Conservation (phyloP, 2,113 vertebrate species). For the Cephalopterus ornatus region DNA sequence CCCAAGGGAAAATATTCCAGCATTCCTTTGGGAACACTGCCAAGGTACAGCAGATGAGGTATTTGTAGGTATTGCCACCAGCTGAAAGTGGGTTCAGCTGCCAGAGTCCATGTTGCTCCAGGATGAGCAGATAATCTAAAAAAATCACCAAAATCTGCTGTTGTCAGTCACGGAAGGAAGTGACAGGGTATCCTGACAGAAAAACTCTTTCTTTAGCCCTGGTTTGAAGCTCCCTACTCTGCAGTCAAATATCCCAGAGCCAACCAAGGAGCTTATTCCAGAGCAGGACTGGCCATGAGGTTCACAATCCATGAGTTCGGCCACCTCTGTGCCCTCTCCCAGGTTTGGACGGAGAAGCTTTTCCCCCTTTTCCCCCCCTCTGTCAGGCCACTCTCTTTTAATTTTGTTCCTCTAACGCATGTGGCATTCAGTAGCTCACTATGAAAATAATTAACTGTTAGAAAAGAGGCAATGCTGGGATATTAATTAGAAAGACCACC, state of each 20-base stretch:
- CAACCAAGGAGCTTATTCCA: not conserved
- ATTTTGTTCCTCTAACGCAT: not conserved
- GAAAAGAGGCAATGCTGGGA: not conserved
- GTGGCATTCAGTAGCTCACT: not conserved
- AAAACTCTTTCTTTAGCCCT: not conserved
- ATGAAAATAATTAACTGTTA: not conserved
- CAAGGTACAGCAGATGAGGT: not conserved
- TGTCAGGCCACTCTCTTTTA: not conserved
- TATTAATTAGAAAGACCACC: not conserved
- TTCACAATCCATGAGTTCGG: not conserved
- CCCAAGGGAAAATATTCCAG: not conserved
- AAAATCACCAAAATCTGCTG: not conserved
- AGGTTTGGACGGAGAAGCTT: not conserved
- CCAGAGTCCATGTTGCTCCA: not conserved
- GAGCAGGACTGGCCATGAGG: fast-evolving
- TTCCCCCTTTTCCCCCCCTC: not conserved
- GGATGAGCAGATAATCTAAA: not conserved
- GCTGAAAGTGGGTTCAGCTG: not conserved
- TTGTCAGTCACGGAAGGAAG: not conserved
- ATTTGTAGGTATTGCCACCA: not conserved
- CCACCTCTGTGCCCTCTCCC: not conserved
- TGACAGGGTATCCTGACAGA: not conserved
- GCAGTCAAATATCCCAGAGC: not conserved
- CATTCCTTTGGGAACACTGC: not conserved
- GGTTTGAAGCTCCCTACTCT: not conserved